A percentile compares a stretch with the other conserved stretches of the same genome.
Conservation (phyloP, 2,888 invertebrate genomes). For the Deilephila porcellus region DNA sequence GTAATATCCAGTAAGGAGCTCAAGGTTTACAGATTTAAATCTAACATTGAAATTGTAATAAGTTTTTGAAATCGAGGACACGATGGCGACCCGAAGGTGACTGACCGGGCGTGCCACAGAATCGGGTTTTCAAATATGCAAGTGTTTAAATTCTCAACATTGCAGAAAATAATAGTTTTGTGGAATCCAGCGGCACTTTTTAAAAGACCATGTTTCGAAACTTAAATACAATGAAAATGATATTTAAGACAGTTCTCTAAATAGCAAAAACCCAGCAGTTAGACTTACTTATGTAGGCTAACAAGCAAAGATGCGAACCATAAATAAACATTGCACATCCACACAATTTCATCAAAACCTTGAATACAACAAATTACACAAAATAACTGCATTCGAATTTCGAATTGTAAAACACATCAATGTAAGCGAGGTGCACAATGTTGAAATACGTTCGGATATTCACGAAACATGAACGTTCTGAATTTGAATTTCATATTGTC, state of each 20-base stretch:
- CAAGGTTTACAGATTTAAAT: slow-evolving; percentile 23
- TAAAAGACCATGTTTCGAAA: too few relatives aligned
- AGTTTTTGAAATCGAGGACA: slow-evolving; percentile 19
- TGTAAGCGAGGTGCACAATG: neutral
- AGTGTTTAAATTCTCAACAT: neutral
- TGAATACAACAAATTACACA: neutral
- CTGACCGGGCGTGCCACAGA: slow-evolving; percentile 7
- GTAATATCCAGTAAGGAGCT: slow-evolving; percentile 4
- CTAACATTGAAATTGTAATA: slow-evolving; percentile 24
- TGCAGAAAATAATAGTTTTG: neutral
- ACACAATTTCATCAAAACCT: neutral
- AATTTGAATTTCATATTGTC: slow-evolving; percentile 26
- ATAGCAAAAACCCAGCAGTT: too few relatives aligned
- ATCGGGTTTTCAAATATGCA: slow-evolving; percentile 11
- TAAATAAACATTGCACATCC: neutral
- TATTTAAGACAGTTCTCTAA: too few relatives aligned
- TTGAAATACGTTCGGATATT: slow-evolving; percentile 2
- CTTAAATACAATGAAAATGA: too few relatives aligned
- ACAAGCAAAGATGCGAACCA: neutral
- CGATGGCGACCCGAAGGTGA: slow-evolving; percentile 3
- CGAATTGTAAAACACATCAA: neutral
- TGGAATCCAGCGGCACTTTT: too few relatives aligned
- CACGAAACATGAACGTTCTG: neutral
- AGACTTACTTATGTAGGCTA: too few relatives aligned
- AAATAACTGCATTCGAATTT: neutral